Evolutionary conservation across 2,888 invertebrate species (phyloP).

Genomic region (Brachyopa scutellaris): DNA sequence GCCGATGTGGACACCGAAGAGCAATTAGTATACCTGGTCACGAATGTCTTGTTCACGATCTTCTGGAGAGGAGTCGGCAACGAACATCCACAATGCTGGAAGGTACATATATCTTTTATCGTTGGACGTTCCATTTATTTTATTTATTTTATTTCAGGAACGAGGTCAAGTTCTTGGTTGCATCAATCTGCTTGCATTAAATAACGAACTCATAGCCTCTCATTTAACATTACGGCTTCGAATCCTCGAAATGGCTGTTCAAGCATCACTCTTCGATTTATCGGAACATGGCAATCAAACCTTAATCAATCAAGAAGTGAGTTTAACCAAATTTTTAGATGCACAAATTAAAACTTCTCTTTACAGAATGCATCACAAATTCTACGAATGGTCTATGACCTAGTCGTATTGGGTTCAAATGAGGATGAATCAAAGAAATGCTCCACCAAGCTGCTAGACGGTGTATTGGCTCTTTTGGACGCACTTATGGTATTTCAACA

Average conservation of each 20-base stretch:
- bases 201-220: slow-evolving; percentile 84
- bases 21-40: slow-evolving; percentile 84
- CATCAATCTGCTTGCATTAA: slow-evolving; percentile 84
- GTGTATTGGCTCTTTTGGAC: slow-evolving; percentile 83
- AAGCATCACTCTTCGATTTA: slow-evolving; percentile 84
- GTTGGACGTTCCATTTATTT: background rate
- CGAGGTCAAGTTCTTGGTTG: slow-evolving; percentile 85
- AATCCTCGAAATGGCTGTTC: slow-evolving; percentile 84
- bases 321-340: too few species aligned
- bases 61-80: slow-evolving; percentile 85
- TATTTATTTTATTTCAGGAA: slow-evolving; percentile 75
- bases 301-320: slow-evolving; percentile 81
- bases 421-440: slow-evolving; percentile 83
- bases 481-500: slow-evolving; percentile 84
- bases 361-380: slow-evolving; percentile 83
- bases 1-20: slow-evolving; percentile 82
- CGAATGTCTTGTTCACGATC: slow-evolving; percentile 84
- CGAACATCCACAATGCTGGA: slow-evolving; percentile 84
- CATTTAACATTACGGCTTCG: slow-evolving; percentile 83
- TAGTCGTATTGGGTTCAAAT: slow-evolving; percentile 83
- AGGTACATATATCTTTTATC: slow-evolving; percentile 76
- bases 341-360: background rate
- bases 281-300: slow-evolving; percentile 82
- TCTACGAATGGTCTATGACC: slow-evolving; percentile 84
- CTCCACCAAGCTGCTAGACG: slow-evolving; percentile 83